Evolutionary conservation across 2,113 vertebrate species (phyloP).

Genomic region (Oreochromis niloticus): DNA sequence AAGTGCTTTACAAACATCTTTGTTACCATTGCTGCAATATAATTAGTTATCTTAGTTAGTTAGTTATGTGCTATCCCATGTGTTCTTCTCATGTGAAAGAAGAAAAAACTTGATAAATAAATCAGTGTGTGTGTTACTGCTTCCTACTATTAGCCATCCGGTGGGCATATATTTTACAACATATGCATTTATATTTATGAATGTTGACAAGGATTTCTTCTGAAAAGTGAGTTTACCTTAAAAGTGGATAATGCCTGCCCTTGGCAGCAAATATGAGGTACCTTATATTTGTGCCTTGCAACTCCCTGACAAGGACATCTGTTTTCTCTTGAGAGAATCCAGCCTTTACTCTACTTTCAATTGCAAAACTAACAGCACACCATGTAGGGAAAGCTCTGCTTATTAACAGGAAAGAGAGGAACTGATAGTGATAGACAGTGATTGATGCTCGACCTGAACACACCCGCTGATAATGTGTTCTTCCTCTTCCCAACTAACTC

Average conservation of each 20-base stretch:
- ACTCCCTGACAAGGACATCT: conserved; percentile 37
- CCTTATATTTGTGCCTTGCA: conserved; percentile 11
- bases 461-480: background rate
- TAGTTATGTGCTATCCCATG: background rate
- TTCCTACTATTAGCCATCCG: background rate
- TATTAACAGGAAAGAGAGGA: background rate
- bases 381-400: background rate
- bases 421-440: background rate
- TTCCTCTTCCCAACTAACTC: background rate
- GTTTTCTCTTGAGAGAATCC: conserved; percentile 30
- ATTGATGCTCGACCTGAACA: background rate
- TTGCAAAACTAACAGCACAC: background rate
- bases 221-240: background rate
- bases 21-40: background rate
- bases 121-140: background rate
- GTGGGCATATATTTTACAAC: background rate
- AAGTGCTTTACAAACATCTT: background rate
- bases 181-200: background rate
- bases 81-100: background rate
- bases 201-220: background rate
- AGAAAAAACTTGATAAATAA: background rate
- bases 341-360: background rate
- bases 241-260: conserved; percentile 5
- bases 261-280: conserved; percentile 11
- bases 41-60: background rate